Conservation (phyloP, 2,797 vertebrate species). For the Dallia pectoralis region DNA sequence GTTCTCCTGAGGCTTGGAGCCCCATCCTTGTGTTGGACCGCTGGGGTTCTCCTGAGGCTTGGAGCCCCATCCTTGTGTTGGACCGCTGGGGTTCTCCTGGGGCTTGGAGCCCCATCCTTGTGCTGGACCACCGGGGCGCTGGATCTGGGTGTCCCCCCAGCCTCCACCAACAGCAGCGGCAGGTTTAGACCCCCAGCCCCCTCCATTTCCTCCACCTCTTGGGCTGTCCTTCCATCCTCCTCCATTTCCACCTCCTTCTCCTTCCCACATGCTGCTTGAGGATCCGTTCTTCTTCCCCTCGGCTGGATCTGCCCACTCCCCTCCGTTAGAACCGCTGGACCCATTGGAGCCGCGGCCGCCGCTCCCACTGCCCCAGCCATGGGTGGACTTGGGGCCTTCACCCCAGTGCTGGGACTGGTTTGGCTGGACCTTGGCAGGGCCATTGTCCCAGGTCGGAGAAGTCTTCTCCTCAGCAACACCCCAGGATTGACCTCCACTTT, state of each 20-base stretch:
- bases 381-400: slow-evolving; percentile 87
- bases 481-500: slow-evolving; percentile 83
- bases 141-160: slow-evolving; percentile 75
- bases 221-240: slow-evolving; percentile 82
- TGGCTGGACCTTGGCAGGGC: slow-evolving; percentile 77
- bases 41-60: slow-evolving; percentile 79
- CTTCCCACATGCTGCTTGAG: slow-evolving; percentile 82
- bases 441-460: slow-evolving; percentile 82
- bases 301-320: slow-evolving; percentile 81
- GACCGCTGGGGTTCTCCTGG: slow-evolving; percentile 56
- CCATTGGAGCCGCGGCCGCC: slow-evolving; percentile 77
- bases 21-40: slow-evolving; percentile 76
- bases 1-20: slow-evolving; percentile 80
- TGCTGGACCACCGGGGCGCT: slow-evolving; percentile 68
- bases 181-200: neutral
- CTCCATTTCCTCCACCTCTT: slow-evolving; percentile 63
- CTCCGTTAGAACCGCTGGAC: slow-evolving; percentile 40
- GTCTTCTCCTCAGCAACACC: slow-evolving; percentile 82
- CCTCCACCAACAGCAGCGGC: slow-evolving; percentile 22
- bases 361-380: slow-evolving; percentile 31
- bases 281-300: slow-evolving; percentile 88
- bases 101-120: neutral
- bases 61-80: slow-evolving; percentile 76
- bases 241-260: slow-evolving; percentile 64
- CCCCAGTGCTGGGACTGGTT: slow-evolving; percentile 81